Conservation (phyloP, 2,888 invertebrate genomes). For the Drosophila silvestris region DNA sequence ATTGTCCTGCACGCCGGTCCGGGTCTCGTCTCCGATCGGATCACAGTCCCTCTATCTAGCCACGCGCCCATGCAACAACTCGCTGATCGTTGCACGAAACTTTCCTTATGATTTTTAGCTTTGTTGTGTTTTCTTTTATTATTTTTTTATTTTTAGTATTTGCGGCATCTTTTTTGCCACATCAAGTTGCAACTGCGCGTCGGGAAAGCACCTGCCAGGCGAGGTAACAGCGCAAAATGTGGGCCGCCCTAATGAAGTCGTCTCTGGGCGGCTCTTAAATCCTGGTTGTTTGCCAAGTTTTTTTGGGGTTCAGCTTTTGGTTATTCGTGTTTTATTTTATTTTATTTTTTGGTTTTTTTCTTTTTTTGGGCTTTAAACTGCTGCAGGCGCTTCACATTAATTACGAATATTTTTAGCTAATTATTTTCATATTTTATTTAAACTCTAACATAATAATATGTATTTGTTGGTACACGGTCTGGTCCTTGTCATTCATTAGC, state of each 20-base stretch:
- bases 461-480: slow-evolving; percentile 17
- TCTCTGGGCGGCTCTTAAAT: slow-evolving; percentile 48
- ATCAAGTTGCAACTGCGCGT: slow-evolving; percentile 44
- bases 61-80: slow-evolving; percentile 47
- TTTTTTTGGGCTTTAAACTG: slow-evolving; percentile 1
- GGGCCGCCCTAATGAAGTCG: slow-evolving; percentile 79
- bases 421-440: slow-evolving; percentile 68
- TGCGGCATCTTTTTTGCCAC: slow-evolving; percentile 33
- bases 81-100: slow-evolving; percentile 44
- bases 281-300: slow-evolving; percentile 14
- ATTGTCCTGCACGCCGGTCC: slow-evolving; percentile 63
- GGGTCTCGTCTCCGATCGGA: slow-evolving; percentile 13
- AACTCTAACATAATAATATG: slow-evolving; percentile 43
- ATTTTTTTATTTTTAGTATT: background rate
- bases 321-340: slow-evolving; percentile 28
- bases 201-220: slow-evolving; percentile 65
- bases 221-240: slow-evolving; percentile 51
- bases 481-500: slow-evolving; percentile 40
- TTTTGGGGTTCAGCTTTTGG: slow-evolving; percentile 11
- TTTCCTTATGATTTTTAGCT: slow-evolving; percentile 68
- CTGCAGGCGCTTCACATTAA: slow-evolving; percentile 49
- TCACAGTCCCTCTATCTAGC: slow-evolving; percentile 42
- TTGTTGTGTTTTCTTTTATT: background rate
- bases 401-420: slow-evolving; percentile 48
- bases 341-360: background rate